Evolutionary conservation across 2,113 vertebrate species (phyloP).

Genomic region (Albula glossodonta): DNA sequence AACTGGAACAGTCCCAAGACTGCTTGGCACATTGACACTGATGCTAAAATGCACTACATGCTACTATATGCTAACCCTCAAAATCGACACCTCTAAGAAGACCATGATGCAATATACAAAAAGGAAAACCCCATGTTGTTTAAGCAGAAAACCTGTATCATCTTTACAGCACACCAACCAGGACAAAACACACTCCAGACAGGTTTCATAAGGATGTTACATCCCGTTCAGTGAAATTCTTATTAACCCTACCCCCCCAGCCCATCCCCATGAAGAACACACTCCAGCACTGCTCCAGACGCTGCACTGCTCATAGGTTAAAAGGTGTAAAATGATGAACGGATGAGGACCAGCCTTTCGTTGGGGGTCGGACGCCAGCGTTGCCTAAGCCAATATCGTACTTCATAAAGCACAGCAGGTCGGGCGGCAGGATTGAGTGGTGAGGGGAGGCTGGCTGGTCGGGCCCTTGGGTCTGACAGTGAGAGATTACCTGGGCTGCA

Average conservation of each 20-base stretch:
- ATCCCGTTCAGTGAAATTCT: not conserved
- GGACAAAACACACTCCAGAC: not conserved
- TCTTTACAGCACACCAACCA: not conserved
- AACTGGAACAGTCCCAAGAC: not conserved
- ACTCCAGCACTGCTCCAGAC: not conserved
- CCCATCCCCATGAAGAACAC: not conserved
- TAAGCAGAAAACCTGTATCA: not conserved
- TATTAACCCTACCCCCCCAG: not conserved
- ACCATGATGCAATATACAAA: not conserved
- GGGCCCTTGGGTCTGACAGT: conserved; percentile 13
- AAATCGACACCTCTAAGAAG: not conserved
- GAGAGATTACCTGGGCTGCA: conserved; percentile 10
- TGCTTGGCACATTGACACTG: not conserved
- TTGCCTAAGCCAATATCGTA: not conserved
- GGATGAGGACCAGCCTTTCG: not conserved
- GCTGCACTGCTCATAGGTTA: not conserved
- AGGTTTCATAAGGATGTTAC: not conserved
- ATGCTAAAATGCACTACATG: not conserved
- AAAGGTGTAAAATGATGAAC: not conserved
- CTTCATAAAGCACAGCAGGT: not conserved
- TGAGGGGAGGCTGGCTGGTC: not conserved
- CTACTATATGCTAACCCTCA: not conserved
- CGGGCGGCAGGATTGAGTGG: not conserved
- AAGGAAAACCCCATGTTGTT: not conserved
- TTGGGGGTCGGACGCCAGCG: not conserved